phyloP scores from a whole-genome alignment of 2,888 invertebrate species.

The Scaptomyza tumidula region DNA sequence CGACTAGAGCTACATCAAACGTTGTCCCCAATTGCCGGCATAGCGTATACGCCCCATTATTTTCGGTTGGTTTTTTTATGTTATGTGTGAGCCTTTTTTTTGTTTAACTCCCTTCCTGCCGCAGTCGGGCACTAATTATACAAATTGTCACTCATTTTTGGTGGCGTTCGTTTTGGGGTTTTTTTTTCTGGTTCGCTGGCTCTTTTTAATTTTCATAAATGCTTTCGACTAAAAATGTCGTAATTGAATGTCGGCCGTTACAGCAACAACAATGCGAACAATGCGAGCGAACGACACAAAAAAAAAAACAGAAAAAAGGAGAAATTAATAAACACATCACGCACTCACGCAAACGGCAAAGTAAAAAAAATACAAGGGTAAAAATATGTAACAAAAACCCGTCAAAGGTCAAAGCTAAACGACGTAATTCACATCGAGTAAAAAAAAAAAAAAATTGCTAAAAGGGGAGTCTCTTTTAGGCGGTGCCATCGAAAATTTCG shows the following conservation, averaged over 20 bases:
- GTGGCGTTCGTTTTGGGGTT: slow-evolving; percentile 19
- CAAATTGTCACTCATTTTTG: slow-evolving; percentile 70
- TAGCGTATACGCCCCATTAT: slow-evolving; percentile 45
- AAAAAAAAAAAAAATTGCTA: slow-evolving; percentile 13
- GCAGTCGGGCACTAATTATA: slow-evolving; percentile 54
- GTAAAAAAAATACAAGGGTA: slow-evolving; percentile 52
- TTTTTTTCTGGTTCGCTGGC: slow-evolving; percentile 10
- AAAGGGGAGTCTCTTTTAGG: slow-evolving; percentile 27
- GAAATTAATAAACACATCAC: slow-evolving; percentile 73
- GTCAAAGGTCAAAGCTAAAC: slow-evolving; percentile 67
- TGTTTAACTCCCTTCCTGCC: neutral
- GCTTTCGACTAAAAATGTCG: slow-evolving; percentile 63
- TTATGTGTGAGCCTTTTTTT: neutral
- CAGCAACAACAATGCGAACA: slow-evolving; percentile 27
- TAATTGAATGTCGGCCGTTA: slow-evolving; percentile 65
- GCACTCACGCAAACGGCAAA: slow-evolving; percentile 60
- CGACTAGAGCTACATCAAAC: slow-evolving; percentile 36
- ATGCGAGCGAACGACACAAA: slow-evolving; percentile 18
- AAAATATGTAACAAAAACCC: slow-evolving; percentile 55
- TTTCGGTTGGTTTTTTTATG: neutral
- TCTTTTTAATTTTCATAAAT: slow-evolving; percentile 73
- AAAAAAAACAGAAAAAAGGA: slow-evolving; percentile 7
- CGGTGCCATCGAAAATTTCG: slow-evolving; percentile 2
- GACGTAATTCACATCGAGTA: slow-evolving; percentile 56
- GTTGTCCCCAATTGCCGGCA: slow-evolving; percentile 35